A percentile compares a stretch with the other conserved stretches of the same genome.
These are phyloP conservation scores for Melanostoma scalare DNA, from an alignment of 2,888 invertebrate genomes.

Conservation along the genomic window DNA sequence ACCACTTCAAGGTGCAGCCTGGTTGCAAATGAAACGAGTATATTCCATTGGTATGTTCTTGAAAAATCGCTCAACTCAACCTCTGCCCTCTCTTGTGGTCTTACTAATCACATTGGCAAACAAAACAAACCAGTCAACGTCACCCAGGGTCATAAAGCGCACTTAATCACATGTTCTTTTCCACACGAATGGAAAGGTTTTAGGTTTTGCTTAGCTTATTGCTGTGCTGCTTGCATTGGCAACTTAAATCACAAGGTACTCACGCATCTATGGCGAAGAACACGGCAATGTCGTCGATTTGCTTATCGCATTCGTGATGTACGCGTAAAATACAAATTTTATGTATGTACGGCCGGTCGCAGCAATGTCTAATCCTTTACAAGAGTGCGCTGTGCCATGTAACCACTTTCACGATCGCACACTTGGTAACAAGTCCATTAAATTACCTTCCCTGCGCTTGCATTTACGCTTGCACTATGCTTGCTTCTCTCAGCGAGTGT, in stretches of 20 bases:
- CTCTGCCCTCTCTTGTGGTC: constrained; percentile 34
- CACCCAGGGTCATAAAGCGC: constrained; percentile 65
- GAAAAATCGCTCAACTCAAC: constrained; percentile 38
- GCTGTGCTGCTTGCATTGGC: neutral
- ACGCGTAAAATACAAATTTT: constrained; percentile 41
- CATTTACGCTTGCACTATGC: neutral
- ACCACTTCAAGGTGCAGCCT: constrained; percentile 4
- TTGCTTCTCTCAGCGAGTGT: constrained; percentile 31
- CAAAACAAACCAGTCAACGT: constrained; percentile 57
- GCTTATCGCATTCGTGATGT: constrained; percentile 69
- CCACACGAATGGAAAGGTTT: neutral
- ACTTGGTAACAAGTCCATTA: constrained; percentile 70
- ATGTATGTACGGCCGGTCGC: constrained; percentile 8
- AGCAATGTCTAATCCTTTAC: constrained; percentile 40
- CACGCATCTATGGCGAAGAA: constrained; percentile 42
- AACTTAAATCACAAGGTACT: constrained; percentile 7
- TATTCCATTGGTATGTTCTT: constrained; percentile 45
- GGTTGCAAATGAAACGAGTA: constrained; percentile 17
- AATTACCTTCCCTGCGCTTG: constrained; percentile 56
- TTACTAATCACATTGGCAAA: constrained; percentile 16
- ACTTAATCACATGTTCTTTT: constrained; percentile 62
- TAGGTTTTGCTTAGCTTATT: too few relatives aligned
- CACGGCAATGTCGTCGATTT: constrained; percentile 66
- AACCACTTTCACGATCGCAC: constrained; percentile 71
- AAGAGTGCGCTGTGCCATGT: constrained; percentile 36